Evolutionary conservation across 2,888 invertebrate genomes (phyloP), one percentile per base, ranked within the genome.

Genomic region (Anodontia alba): DNA sequence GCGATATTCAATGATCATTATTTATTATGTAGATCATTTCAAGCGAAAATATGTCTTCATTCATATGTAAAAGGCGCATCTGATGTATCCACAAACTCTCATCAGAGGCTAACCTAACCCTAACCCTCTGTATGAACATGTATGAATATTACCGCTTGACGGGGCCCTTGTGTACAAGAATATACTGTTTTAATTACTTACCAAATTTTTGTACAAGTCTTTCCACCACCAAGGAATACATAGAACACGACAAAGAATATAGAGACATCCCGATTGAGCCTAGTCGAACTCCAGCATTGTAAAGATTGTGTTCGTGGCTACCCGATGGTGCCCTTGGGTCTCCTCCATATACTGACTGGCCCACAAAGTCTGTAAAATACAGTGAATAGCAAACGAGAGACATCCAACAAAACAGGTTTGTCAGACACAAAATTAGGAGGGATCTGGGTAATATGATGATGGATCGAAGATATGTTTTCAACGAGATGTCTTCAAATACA

Each of bases 381-480:
- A 99, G 95, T 0, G 98, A 98, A 94, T 99, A 99, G 94, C 98
- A 98, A 66, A 99, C 98, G 90, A 99, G 97, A 0, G 98, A 98
- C 98, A 98, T 99, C 99, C 99, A 99, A 93, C 98, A 98, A 95
- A 99, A 99, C 46, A 99, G 95, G 95, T 99, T 99, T 20, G 99
- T 99, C 83, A 98, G 93, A 92, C 99, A 99, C 17, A 99, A 96
- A 92, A 98, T 96, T 43, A 97, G 96, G 86, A 99, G 95, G 0
- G 98, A 98, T 70, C 90, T 95, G 0, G 99, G 99, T 98, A 99
- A 98, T 93, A 96, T 96, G n/a, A 99, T 95, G 78, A 99, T 98
- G 7, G 99, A 98, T 88, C 96, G 95, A 43, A 99, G 95, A 94
- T 99, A 99, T 91, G 98, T 96, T n/a, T 95, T 95, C 26, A 98